Base-by-base conservation (phyloP, 2,797 vertebrate genomes). In the Gadopsis bispinosus region DNA sequence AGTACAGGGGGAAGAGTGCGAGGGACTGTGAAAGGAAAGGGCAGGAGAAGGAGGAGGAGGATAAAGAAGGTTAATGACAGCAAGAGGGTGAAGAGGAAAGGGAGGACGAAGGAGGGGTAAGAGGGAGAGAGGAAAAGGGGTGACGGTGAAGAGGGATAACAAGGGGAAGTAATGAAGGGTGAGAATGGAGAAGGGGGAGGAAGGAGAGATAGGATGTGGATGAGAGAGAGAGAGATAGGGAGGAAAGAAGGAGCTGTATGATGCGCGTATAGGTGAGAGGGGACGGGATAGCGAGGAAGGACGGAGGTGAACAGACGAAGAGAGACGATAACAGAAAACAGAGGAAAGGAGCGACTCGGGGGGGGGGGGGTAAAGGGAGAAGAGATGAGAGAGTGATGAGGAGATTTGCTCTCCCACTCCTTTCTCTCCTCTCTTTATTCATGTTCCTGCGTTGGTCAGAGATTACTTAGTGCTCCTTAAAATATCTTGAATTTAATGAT, bases 401-500 rank as follows among this genome's bases (percentile, higher is more conserved):
- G 35, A 48, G 31, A 62, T 59, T 47, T 47, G 0, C 50, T 64
- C 41, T 47, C n/a, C 10, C 45, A 10, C 31, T 73, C 43, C 41
- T 41, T 22, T 22, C 22, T 20, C 33, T 73, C 45, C 43, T 41
- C 29, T 22, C 73, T 59, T 33, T 58, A 51, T 67, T 70, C 50
- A 9, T 10, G 61, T 47, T 62, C 33, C 45, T 16, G 50, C 59
- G 76, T 72, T 85, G 73, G 84, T 88, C 83, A 87, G 33, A 69
- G 51, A 67, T 79, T 43, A 59, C 56, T 74, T 35, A 75, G 48
- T 20, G 8, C 60, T 60, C 58, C 56, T 70, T 62, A 50, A 78
- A 77, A 80, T 65, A 70, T 80, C 78, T 60, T 13, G n/a, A 73
- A 66, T 79, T 64, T 80, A 83, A 77, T 71, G 73, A 88, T 64